These are phyloP conservation scores for Hystrix brachyura DNA, from an alignment of 2,113 vertebrate genomes.

Conservation along the genomic window DNA sequence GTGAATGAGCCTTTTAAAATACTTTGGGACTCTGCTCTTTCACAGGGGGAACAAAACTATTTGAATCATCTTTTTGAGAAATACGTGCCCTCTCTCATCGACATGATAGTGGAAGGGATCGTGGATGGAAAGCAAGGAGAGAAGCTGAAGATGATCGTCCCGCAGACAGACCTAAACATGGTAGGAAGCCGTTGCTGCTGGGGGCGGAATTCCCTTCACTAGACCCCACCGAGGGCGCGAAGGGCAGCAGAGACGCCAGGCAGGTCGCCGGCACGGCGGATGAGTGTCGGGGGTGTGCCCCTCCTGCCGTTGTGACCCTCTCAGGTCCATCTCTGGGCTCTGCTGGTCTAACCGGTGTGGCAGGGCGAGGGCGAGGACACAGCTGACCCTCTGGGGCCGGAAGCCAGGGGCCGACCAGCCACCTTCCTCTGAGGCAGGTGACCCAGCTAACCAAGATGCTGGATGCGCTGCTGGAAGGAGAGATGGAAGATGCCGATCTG, in stretches of 20 bases:
- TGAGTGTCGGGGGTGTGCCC: rapidly evolving
- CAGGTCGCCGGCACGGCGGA: rapidly evolving
- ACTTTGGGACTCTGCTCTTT: not conserved
- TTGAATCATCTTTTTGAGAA: slow-evolving; percentile 93
- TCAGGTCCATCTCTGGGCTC: not conserved
- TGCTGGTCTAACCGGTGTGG: not conserved
- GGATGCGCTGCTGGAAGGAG: slow-evolving; percentile 89
- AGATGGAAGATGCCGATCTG: slow-evolving; percentile 85
- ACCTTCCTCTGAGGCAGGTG: slow-evolving; percentile 87
- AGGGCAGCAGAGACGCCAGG: not conserved
- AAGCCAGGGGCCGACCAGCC: not conserved
- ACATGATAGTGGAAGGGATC: slow-evolving; percentile 95
- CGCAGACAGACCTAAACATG: slow-evolving; percentile 98
- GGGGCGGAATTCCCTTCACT: rapidly evolving
- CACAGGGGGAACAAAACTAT: slow-evolving; percentile 87
- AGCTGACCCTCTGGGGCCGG: too few relatives aligned
- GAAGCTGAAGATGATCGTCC: slow-evolving; percentile 94
- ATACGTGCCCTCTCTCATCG: slow-evolving; percentile 93
- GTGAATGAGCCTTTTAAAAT: not conserved
- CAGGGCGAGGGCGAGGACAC: rapidly evolving
- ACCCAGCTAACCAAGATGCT: slow-evolving; percentile 93
- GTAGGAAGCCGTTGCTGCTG: slow-evolving; percentile 83
- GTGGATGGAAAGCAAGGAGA: slow-evolving; percentile 92
- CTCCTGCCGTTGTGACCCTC: not conserved
- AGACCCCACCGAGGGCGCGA: rapidly evolving